These are phyloP conservation scores for Trachymyrmex septentrionalis DNA, from an alignment of 1,140 invertebrate genomes.

Conservation along the genomic window DNA sequence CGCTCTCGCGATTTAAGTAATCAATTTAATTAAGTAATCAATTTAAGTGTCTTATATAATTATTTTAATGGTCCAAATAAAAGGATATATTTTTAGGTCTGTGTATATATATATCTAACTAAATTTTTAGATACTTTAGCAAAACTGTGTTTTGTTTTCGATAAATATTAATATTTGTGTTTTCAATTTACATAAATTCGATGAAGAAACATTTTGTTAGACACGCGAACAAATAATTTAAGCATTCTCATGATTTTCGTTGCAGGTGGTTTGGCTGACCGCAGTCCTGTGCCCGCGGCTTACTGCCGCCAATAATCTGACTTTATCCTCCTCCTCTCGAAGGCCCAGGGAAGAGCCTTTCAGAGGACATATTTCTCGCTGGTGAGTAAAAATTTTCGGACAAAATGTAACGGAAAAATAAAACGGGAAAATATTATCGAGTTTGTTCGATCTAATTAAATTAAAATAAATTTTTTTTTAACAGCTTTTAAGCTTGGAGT, in stretches of 20 bases:
- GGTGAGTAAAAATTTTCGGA: slow-evolving; percentile 64
- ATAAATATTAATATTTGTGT: not conserved
- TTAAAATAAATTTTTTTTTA: not conserved
- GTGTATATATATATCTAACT: no score
- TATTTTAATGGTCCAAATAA: no score
- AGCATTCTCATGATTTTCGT: slow-evolving; percentile 33
- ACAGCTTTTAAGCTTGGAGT: not conserved
- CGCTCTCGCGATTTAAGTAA: no score
- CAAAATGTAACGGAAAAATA: not conserved
- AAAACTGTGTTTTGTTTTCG: no score
- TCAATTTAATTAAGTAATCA: no score
- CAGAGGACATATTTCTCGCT: slow-evolving; percentile 81
- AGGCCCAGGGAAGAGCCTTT: slow-evolving; percentile 81
- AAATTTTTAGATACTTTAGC: no score
- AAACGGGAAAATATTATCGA: not conserved
- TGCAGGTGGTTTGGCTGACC: slow-evolving; percentile 86
- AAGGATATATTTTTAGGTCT: no score
- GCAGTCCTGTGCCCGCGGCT: slow-evolving; percentile 85
- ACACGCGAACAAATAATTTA: slow-evolving; percentile 1
- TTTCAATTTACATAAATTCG: slow-evolving; percentile 4
- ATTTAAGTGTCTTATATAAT: no score
- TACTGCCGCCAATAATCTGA: slow-evolving; percentile 85
- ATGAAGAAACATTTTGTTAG: not conserved
- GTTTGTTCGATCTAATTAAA: slow-evolving; percentile 8
- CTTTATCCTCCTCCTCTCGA: slow-evolving; percentile 81